phyloP scores from a whole-genome alignment of 1,140 invertebrate genomes.

The Hesperophylax magnus region DNA sequence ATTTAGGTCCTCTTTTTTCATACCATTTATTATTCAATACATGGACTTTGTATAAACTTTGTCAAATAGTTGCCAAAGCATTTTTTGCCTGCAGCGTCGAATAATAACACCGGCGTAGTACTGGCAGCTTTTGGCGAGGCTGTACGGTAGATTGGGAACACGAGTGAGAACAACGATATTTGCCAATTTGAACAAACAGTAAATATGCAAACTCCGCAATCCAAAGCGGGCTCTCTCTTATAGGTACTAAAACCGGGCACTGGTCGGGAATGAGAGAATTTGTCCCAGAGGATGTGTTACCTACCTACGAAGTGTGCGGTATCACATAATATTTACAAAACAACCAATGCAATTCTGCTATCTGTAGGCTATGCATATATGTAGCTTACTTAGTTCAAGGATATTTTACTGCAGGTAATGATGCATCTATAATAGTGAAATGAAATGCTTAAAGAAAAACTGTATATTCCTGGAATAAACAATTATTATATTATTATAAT shows the following conservation, averaged over 20 bases:
- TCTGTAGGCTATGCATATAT: too few species aligned
- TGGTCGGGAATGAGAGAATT: too few species aligned
- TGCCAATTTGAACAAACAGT: conserved; percentile 56
- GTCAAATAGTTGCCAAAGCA: too few species aligned
- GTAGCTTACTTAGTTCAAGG: too few species aligned
- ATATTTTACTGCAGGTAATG: too few species aligned
- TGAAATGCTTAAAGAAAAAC: too few species aligned
- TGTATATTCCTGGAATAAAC: too few species aligned
- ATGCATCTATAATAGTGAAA: too few species aligned
- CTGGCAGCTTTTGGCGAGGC: conserved; percentile 13
- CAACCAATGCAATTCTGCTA: not conserved
- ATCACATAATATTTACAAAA: not conserved
- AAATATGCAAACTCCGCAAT: conserved; percentile 58
- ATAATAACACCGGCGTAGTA: not conserved
- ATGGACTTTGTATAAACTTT: too few species aligned
- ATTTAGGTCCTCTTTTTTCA: too few species aligned
- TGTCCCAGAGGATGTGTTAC: not conserved
- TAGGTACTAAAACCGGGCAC: conserved; percentile 3
- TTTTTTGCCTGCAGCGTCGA: not conserved
- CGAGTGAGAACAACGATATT: conserved; percentile 47
- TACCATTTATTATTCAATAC: too few species aligned
- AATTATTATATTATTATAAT: too few species aligned
- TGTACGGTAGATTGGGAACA: conserved; percentile 30
- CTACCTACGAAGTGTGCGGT: conserved; percentile 3
- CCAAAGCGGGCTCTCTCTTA: conserved; percentile 43